phyloP scores from a whole-genome alignment of 1,140 invertebrate genomes.

The Drosophila micromelanica region DNA sequence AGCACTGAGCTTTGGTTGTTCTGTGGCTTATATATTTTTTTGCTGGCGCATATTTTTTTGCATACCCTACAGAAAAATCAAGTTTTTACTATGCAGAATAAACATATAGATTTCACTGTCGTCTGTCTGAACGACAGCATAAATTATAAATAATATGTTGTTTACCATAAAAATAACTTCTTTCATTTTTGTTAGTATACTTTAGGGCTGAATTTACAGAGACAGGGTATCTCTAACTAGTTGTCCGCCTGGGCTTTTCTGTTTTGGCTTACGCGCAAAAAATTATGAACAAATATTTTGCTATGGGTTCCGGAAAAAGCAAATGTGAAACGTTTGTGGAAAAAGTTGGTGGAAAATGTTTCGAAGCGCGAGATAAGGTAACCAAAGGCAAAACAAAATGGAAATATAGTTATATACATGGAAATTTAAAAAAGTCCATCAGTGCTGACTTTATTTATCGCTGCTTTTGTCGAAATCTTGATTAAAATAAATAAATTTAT shows the following conservation, averaged over 20 bases:
- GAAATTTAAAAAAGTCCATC: constrained; percentile 1
- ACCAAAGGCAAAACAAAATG: not conserved
- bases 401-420: not conserved
- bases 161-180: not conserved
- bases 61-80: constrained; percentile 12
- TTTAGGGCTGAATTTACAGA: not conserved
- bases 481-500: no score
- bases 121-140: no score
- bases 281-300: constrained; percentile 44
- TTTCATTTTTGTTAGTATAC: constrained; percentile 1
- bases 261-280: constrained; percentile 6
- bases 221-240: constrained; percentile 12
- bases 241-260: not conserved
- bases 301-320: constrained; percentile 6
- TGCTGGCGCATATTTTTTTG: not conserved
- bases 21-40: constrained; percentile 41
- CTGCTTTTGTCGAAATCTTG: not conserved
- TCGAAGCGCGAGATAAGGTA: not conserved
- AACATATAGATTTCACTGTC: not conserved
- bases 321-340: not conserved
- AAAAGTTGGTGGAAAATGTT: constrained; percentile 11
- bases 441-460: not conserved
- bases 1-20: constrained; percentile 29
- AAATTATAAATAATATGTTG: not conserved
- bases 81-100: no score